phyloP scores from a whole-genome alignment of 2,113 vertebrate genomes.

The Mormyrus lacerda region DNA sequence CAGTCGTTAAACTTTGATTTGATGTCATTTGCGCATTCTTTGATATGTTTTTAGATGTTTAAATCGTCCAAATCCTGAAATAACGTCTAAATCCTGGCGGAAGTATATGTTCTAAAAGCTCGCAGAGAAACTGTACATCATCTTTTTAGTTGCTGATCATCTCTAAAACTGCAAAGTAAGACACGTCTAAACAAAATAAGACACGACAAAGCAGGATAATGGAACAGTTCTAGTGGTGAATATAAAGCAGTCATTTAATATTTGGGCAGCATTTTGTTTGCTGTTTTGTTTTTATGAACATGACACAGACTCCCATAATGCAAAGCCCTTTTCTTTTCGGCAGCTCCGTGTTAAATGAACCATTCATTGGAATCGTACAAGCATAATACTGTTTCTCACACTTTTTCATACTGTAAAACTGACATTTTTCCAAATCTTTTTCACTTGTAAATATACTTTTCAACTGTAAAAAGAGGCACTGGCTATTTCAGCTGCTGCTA shows the following conservation, averaged over 20 bases:
- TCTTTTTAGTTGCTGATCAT: not conserved
- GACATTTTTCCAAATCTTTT: slow-evolving; percentile 59
- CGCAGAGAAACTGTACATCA: not conserved
- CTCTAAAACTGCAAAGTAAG: not conserved
- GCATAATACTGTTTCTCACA: slow-evolving; percentile 44
- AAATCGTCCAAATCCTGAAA: not conserved
- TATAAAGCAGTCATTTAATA: not conserved
- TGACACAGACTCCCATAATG: slow-evolving; percentile 29
- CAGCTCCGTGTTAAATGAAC: slow-evolving; percentile 35
- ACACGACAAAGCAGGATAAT: not conserved
- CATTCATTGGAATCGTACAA: slow-evolving; percentile 42
- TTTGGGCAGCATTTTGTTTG: not conserved
- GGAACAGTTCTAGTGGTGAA: not conserved
- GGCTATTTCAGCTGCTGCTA: slow-evolving; percentile 30
- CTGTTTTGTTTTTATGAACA: not conserved
- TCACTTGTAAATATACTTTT: slow-evolving; percentile 42
- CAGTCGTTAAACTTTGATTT: not conserved
- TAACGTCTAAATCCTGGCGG: not conserved
- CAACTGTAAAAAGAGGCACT: slow-evolving; percentile 32
- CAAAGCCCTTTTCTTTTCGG: slow-evolving; percentile 29
- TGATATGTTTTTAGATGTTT: not conserved
- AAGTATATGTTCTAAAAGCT: not conserved
- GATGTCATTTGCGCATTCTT: not conserved
- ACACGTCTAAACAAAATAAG: not conserved
- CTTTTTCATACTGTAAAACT: slow-evolving; percentile 43